Conservation (phyloP, 2,113 vertebrate species). For the Mastomys natalensis region DNA sequence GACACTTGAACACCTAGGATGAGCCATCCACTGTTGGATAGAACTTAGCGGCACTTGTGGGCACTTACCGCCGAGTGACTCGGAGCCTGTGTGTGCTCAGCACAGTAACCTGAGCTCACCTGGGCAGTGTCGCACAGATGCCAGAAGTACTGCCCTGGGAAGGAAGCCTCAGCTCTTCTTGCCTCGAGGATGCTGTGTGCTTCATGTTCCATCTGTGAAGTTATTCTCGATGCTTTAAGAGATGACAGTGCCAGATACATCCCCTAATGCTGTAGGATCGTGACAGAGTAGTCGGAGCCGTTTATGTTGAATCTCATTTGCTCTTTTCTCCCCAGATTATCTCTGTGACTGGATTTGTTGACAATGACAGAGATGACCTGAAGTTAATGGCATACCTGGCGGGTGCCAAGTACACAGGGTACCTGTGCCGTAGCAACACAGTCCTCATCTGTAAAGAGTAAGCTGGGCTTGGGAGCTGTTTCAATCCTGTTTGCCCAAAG, state of each 20-base stretch:
- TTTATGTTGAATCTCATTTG: neutral
- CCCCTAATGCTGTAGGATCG: fast-evolving
- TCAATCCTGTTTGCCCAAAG: neutral
- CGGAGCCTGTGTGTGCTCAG: neutral
- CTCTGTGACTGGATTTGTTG: slow-evolving; percentile 97
- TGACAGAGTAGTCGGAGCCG: fast-evolving
- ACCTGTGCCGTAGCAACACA: slow-evolving; percentile 96
- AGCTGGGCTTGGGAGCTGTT: slow-evolving; percentile 64
- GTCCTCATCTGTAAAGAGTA: slow-evolving; percentile 99
- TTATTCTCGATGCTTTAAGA: neutral
- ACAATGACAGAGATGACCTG: slow-evolving; percentile 96
- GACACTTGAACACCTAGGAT: too few relatives aligned
- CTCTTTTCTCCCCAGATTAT: slow-evolving; percentile 90
- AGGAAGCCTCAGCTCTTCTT: fast-evolving
- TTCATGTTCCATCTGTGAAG: neutral
- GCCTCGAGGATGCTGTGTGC: neutral
- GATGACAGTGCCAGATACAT: fast-evolving
- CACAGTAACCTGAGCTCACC: fast-evolving
- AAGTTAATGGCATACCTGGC: slow-evolving; percentile 97
- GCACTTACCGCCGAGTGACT: fast-evolving
- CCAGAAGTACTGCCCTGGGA: too few relatives aligned
- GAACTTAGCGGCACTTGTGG: fast-evolving
- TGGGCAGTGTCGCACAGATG: fast-evolving
- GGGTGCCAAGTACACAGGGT: slow-evolving; percentile 96
- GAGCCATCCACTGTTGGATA: neutral